A percentile compares a stretch with the other conserved stretches of the same genome.
Evolutionary conservation across 92 coral and sea anemone genomes (phyloP).

Genomic region (Palythoa grandiflora): DNA sequence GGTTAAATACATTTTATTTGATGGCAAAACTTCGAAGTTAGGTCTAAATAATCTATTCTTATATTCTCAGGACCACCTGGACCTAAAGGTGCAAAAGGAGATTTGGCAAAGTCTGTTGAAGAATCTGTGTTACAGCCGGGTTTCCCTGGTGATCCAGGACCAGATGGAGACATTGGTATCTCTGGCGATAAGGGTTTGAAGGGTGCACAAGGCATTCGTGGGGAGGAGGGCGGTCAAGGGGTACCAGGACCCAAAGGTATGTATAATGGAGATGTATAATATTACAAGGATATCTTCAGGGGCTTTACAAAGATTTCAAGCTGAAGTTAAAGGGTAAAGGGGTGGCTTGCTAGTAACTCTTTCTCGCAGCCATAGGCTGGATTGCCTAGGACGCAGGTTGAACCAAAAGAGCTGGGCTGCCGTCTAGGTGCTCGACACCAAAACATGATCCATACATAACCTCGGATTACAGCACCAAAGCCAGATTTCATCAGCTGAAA

Average conservation of each 20-base stretch:
- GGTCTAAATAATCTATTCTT: too few relatives aligned
- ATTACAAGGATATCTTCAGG: not conserved
- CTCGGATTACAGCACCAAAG: too few relatives aligned
- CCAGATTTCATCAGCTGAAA: too few relatives aligned
- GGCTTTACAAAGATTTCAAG: not conserved
- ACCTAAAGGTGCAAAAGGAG: constrained; percentile 31
- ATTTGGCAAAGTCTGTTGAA: constrained; percentile 6
- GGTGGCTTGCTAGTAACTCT: too few relatives aligned
- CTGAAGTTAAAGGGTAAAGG: too few relatives aligned
- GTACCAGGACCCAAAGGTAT: constrained; percentile 17
- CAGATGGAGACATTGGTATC: not conserved
- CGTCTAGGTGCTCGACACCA: too few relatives aligned
- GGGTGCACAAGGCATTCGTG: not conserved
- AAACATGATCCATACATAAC: too few relatives aligned
- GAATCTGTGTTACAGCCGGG: constrained; percentile 18
- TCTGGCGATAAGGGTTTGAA: constrained; percentile 19
- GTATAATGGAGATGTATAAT: not conserved
- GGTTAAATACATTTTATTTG: too few relatives aligned
- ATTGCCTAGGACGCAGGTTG: too few relatives aligned
- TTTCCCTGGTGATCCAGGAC: constrained; percentile 15
- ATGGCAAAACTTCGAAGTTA: too few relatives aligned
- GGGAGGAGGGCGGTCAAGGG: constrained; percentile 33
- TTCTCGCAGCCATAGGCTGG: too few relatives aligned
- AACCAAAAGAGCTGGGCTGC: too few relatives aligned
- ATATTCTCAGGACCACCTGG: constrained; percentile 20